Conservation (phyloP, 64 coral and sea anemone species). For the Anthopleura sola region DNA sequence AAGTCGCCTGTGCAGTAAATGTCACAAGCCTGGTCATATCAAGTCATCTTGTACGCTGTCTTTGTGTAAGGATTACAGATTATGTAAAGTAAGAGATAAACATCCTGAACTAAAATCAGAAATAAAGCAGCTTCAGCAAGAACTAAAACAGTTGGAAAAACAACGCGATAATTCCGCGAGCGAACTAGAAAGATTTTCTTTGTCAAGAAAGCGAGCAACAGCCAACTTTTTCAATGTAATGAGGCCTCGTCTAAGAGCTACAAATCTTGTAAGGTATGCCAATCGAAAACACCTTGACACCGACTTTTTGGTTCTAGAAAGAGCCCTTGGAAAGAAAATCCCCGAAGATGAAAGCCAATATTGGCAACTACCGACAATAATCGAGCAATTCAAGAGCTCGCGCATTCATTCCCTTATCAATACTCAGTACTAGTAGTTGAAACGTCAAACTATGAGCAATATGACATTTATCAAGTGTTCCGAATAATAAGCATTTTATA, state of each 20-base stretch:
- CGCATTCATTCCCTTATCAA: constrained; percentile 31
- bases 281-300: constrained; percentile 30
- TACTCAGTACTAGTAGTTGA: background rate
- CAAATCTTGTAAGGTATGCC: constrained; percentile 58
- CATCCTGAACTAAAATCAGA: constrained; percentile 57
- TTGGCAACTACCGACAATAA: constrained; percentile 47
- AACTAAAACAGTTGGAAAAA: constrained; percentile 45
- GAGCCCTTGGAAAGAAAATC: constrained; percentile 56
- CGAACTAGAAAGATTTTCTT: constrained; percentile 51
- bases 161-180: constrained; percentile 36
- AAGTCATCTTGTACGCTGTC: constrained; percentile 18
- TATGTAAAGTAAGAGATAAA: constrained; percentile 49
- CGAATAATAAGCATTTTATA: no score
- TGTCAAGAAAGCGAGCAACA: constrained; percentile 26
- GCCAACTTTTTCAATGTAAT: constrained; percentile 58
- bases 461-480: no score
- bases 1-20: constrained; percentile 25
- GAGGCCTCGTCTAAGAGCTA: constrained; percentile 42
- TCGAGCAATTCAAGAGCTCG: constrained; percentile 49
- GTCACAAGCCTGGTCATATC: constrained; percentile 42
- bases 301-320: constrained; percentile 54
- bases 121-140: constrained; percentile 42
- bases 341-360: constrained; percentile 49
- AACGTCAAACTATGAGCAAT: no score
- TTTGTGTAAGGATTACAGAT: constrained; percentile 6